Evolutionary conservation across 92 coral and sea anemone species (phyloP).

Genomic region (Parazoanthus swiftii): DNA sequence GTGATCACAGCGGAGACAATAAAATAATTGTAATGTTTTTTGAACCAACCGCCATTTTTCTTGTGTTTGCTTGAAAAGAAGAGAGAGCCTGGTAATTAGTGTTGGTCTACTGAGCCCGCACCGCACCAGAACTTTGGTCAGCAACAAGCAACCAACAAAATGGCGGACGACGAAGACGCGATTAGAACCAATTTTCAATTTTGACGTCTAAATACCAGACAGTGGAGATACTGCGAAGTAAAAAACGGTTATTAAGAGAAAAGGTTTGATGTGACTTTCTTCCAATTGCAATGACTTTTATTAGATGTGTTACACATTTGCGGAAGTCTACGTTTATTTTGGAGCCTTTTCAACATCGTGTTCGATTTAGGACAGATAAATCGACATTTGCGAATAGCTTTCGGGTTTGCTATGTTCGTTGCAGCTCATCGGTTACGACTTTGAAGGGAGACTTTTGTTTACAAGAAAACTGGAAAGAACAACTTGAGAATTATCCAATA

Average conservation of each 20-base stretch:
- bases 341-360: neutral
- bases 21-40: neutral
- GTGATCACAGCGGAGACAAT: neutral
- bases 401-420: constrained; percentile 14
- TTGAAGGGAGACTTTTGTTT: constrained; percentile 11
- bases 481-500: constrained; percentile 25
- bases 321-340: neutral
- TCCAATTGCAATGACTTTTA: neutral
- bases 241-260: neutral
- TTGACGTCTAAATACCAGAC: neutral
- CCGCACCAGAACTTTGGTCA: neutral
- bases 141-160: neutral
- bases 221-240: neutral
- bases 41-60: constrained; percentile 41
- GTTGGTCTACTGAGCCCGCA: constrained; percentile 7
- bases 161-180: constrained; percentile 15
- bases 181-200: neutral
- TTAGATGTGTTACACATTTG: neutral
- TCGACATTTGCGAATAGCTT: neutral
- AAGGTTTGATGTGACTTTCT: neutral
- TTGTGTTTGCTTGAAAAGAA: neutral
- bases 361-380: neutral
- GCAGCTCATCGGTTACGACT: constrained; percentile 12
- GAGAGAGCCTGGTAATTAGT: constrained; percentile 13
- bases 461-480: constrained; percentile 41